A percentile compares a stretch with the other conserved stretches of the same genome.
Conservation (phyloP, 2,113 vertebrate species). For the Bungarus multicinctus region DNA sequence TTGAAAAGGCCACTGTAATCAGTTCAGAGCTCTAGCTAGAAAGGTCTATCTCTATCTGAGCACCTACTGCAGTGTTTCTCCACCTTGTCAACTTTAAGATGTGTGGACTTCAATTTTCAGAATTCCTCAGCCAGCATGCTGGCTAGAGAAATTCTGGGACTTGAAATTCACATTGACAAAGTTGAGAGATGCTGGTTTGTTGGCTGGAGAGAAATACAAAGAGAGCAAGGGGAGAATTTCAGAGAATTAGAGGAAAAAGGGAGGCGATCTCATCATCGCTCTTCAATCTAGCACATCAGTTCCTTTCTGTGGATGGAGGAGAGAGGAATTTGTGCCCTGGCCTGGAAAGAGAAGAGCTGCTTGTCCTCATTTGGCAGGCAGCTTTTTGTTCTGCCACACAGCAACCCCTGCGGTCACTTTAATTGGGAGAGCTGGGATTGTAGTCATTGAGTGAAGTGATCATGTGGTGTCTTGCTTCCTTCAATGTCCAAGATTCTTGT, state of each 20-base stretch:
- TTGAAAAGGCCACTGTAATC: neutral
- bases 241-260: neutral
- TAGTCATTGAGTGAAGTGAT: neutral
- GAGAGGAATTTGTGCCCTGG: no score
- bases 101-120: no score
- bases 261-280: neutral
- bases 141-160: no score
- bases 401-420: neutral
- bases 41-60: neutral
- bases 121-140: no score
- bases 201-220: neutral
- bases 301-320: no score
- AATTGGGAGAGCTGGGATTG: neutral
- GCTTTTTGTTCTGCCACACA: no score
- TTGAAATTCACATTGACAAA: no score
- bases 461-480: neutral
- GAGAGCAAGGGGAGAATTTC: neutral
- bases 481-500: neutral
- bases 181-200: no score
- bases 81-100: no score
- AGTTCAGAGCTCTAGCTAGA: neutral
- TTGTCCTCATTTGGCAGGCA: no score
- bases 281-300: no score
- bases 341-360: no score
- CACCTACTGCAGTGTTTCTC: neutral